Conservation (phyloP, 53 echinoderm and acorn worm genomes). For the Stichopus horrens region DNA sequence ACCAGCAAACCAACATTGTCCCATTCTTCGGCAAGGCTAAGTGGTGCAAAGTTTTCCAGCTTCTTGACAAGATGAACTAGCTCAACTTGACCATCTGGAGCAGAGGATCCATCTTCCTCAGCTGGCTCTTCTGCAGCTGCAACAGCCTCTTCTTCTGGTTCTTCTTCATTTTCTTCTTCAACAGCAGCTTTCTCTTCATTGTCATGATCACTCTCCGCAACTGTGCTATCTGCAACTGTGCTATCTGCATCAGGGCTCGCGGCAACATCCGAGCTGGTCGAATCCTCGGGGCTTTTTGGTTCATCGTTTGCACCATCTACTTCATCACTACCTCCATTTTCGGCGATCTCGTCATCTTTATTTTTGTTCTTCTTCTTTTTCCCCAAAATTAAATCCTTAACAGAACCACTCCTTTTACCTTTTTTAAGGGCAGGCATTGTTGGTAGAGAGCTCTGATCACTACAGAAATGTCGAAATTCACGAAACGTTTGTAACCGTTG, state of each 20-base stretch:
- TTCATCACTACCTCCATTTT: not conserved
- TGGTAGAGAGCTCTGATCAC: not conserved
- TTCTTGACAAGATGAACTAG: conserved; percentile 58
- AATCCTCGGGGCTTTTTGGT: not conserved
- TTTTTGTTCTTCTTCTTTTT: conserved; percentile 13
- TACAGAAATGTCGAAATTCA: not conserved
- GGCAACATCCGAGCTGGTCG: not conserved
- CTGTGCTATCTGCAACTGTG: not conserved
- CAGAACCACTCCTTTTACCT: not conserved
- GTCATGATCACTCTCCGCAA: not conserved
- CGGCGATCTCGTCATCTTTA: not conserved
- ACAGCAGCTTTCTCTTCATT: not conserved
- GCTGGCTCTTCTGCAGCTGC: not conserved
- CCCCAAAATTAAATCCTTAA: not conserved
- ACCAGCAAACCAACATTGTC: conserved; percentile 95
- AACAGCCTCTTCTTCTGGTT: not conserved
- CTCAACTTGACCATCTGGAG: conserved; percentile 48
- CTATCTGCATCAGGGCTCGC: not conserved
- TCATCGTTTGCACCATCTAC: not conserved
- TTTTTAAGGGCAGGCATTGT: not conserved
- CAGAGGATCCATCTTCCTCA: not conserved
- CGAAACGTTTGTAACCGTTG: not conserved
- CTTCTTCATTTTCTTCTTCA: not conserved
- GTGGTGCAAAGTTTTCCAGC: conserved; percentile 77
- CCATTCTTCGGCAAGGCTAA: conserved; percentile 79